Base-by-base conservation (phyloP, 2,888 invertebrate genomes). In the Heliconius charithonia region DNA sequence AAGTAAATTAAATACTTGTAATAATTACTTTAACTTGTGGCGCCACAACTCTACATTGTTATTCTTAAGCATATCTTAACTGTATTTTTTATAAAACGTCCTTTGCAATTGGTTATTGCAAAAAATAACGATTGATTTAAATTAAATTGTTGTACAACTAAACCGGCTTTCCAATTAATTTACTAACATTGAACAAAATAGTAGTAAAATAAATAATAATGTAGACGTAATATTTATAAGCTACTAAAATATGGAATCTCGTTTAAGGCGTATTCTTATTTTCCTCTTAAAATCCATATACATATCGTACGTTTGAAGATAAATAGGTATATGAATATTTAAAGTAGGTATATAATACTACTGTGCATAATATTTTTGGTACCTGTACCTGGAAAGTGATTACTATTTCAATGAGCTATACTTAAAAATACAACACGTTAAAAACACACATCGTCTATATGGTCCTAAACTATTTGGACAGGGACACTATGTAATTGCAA, bases 221-320 rank as follows among this genome's bases (percentile, higher is more conserved):
- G n/a, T n/a, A n/a, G n/a, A n/a, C n/a, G n/a, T 65, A 27, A 65
- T 65, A 65, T 65, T 65, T 27, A 65, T 65, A 65, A 65, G 63
- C 63, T 27, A 27, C 16, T 29, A 19, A 66, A 66, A 67, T 37
- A 37, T 67, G 13, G 12, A 37, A 37, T 67, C 12, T 67, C 10
- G 12, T 37, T 66, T 29, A 32, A 32, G 13, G 9, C 25, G 1
- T 22, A 71, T 51, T 29, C 9, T 51, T 19, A 27, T 29, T 27
- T 12, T 29, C 51, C 27, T 22, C 1, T 71, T 71, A 27, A 19
- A 56, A 45, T 67, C 13, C 13, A 13, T n/a, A 29, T 7, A 41
- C 1, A 9, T 59, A n/a, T 7, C 6, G n/a, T 13, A 67, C 22
- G 4, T 66, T 7, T 27, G 10, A 16, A 2, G 63, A 63, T 27